Base-by-base conservation (phyloP, 2,888 invertebrate species). In the Macrosiphum euphorbiae region DNA sequence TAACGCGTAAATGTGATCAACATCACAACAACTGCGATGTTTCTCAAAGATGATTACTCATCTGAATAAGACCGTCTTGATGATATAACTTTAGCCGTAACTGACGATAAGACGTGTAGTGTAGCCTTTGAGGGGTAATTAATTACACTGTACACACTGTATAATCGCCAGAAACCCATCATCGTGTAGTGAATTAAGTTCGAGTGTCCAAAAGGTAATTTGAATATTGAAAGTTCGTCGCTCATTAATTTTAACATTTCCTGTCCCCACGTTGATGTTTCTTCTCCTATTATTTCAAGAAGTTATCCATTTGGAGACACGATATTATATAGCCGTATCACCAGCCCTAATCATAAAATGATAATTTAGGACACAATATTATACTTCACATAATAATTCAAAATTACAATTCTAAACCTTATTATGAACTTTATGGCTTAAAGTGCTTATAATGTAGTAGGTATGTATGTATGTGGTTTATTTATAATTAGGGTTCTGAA, bases 131-230 rank as follows among this genome's bases (percentile, higher is more conserved):
- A 24, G 84, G 3, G 13, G 52, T 91, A 91, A 91, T 91, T 91
- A 91, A 91, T 91, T 91, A 84, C 84, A 67, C 84, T 41, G 47
- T 26, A 26, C 26, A 28, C 8, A 91, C 26, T 88, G 28, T 55
- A 55, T 52, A 84, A 52, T 52, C 90, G 28, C 28, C 84, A 24
- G n/a, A 84, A 91, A 41, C 52, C 20, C 52, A 84, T 84, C 41
- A 52, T 84, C 67, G 52, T 50, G 35, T 84, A 28, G 11, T 10
- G 35, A 52, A 55, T 91, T 84, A 35, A 16, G 41, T 84, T 91
- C 52, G 35, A 35, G 35, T 50, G 84, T 91, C 84, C 47, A 28
- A 55, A 91, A 91, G 84, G 41, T 91, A 91, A 84, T 91, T 91
- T 84, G 50, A 84, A 84, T 52, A 91, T 55, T 61, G 90, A 88